phyloP scores from a whole-genome alignment of 2,888 invertebrate genomes.

The Muschampia plurimacula region DNA sequence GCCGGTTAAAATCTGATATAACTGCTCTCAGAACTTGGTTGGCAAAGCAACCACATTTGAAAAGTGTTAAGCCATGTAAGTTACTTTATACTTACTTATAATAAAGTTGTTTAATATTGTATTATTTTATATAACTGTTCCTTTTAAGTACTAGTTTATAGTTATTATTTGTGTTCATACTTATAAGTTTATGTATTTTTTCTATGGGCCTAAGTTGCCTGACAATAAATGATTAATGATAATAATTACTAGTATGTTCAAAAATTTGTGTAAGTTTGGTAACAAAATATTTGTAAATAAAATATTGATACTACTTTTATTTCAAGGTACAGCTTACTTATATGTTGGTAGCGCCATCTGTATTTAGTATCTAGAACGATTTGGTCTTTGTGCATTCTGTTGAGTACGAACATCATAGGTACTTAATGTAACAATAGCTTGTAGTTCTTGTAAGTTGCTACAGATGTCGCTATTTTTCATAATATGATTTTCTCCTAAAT shows the following conservation, averaged over 20 bases:
- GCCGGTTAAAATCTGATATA: constrained; percentile 64
- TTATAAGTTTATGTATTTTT: too few species aligned
- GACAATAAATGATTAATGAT: too few species aligned
- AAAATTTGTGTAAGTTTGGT: too few species aligned
- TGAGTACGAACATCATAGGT: neutral
- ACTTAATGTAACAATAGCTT: neutral
- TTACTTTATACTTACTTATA: constrained; percentile 30
- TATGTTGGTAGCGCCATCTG: neutral
- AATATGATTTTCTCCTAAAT: too few species aligned
- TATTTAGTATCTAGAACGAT: neutral
- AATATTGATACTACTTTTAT: too few species aligned
- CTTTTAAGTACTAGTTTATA: too few species aligned
- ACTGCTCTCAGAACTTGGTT: constrained; percentile 77
- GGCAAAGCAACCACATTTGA: constrained; percentile 79
- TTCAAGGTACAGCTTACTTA: neutral
- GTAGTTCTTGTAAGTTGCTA: neutral
- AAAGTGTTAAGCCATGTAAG: constrained; percentile 71
- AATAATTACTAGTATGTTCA: too few species aligned
- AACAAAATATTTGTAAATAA: too few species aligned
- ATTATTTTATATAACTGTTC: too few species aligned
- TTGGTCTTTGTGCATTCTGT: neutral
- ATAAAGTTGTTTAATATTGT: too few species aligned
- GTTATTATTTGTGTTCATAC: too few species aligned
- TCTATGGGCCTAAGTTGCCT: too few species aligned
- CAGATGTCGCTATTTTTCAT: neutral